Evolutionary conservation across 2,113 vertebrate species (phyloP), one percentile per base, ranked within the genome.

Genomic region (Neomonachus schauinslandi): DNA sequence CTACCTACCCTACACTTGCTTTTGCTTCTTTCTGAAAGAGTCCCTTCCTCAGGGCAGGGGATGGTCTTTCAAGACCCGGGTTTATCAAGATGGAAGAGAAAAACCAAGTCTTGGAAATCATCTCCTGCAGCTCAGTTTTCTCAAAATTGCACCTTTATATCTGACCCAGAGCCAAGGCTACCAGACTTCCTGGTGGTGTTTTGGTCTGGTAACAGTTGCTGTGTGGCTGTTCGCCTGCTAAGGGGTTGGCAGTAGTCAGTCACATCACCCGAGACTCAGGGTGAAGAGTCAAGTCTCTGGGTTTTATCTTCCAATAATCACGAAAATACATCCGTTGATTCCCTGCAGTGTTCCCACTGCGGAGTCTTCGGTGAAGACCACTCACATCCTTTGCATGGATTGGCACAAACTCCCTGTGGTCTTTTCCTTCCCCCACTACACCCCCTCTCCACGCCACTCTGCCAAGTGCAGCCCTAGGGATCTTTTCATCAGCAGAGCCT

Each of bases 191-290:
- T 57, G 15, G 26, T 57, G 24, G 8, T 80, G 11, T n/a, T 31
- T 67, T 33, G 33, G 1, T 18, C 9, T 11, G 11, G 5, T 33
- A 53, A 24, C 33, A 11, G 7, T 9, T 24, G 49, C 46, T 12
- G 0, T 36, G 7, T 24, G 86, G 71, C 15, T 4, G 8, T n/a
- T 39, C 6, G 26, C 63, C 18, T 71, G 12, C 24, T 46, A 74
- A 74, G n/a, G 33, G 55, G 10, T 49, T 46, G 24, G 14, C 46
- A 14, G 5, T 21, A 12, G 19, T 61, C 8, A 18, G 18, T 67
- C 9, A 10, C 5, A 8, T 31, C 18, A 11, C 55, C n/a, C 1
- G 2, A 33, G 26, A 76, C 14, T 1, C 28, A 18, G 33, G 1
- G 1, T 28, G 14, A 24, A 36, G 33, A 69, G 22, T 83, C 51